These are phyloP conservation scores for Ceryle rudis DNA, from an alignment of 2,797 vertebrate species.

Conservation along the genomic window DNA sequence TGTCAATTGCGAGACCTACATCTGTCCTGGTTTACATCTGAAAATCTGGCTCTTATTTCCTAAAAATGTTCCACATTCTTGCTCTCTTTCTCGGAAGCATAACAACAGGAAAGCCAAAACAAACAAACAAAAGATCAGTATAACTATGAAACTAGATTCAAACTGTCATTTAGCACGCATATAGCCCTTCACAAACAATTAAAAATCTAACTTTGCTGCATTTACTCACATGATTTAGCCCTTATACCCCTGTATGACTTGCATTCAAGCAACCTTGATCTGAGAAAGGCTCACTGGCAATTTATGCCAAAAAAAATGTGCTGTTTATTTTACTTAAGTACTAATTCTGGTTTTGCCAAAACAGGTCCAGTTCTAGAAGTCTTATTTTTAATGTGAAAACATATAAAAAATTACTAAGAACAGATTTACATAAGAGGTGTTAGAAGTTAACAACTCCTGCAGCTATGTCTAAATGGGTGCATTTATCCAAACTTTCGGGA, in stretches of 20 bases:
- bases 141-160: neutral
- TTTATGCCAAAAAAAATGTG: neutral
- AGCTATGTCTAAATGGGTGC: neutral
- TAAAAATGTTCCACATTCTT: neutral
- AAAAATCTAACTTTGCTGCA: neutral
- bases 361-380: neutral
- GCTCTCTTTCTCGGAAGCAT: neutral
- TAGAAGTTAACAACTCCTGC: neutral
- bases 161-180: neutral
- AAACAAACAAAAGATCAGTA: neutral
- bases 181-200: neutral
- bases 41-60: neutral
- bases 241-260: neutral
- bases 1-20: neutral
- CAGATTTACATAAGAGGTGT: neutral
- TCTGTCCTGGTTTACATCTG: neutral
- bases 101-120: neutral
- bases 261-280: neutral
- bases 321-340: neutral
- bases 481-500: neutral
- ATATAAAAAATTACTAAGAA: neutral
- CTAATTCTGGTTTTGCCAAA: neutral
- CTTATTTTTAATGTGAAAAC: neutral
- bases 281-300: neutral
- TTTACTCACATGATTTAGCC: neutral